phyloP scores from a whole-genome alignment of 2,888 invertebrate genomes.

The Megamerina dolium region DNA sequence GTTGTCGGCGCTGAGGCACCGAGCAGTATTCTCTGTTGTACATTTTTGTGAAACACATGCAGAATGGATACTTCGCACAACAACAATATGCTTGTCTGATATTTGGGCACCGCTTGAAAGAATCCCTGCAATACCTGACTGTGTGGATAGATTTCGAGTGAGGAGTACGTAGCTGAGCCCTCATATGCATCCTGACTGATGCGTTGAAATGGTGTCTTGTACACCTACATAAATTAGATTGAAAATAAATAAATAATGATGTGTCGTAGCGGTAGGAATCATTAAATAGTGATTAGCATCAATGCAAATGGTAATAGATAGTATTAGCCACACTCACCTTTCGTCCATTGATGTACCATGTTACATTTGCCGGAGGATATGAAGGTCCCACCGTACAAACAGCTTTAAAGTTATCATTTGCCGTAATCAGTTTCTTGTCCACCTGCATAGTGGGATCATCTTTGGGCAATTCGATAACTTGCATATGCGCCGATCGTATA shows the following conservation, averaged over 20 bases:
- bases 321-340: too few species aligned
- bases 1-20: conserved; percentile 45
- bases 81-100: conserved; percentile 43
- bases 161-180: conserved; percentile 46
- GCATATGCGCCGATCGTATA: conserved; percentile 53
- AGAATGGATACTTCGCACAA: conserved; percentile 48
- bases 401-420: conserved; percentile 52
- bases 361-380: conserved; percentile 54
- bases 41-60: conserved; percentile 49
- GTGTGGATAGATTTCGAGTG: conserved; percentile 47
- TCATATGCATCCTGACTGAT: conserved; percentile 46
- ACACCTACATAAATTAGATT: conserved; percentile 32
- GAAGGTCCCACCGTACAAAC: conserved; percentile 55
- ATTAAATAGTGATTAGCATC: not conserved
- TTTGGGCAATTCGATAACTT: conserved; percentile 54
- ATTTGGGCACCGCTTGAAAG: conserved; percentile 47
- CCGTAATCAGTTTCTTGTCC: conserved; percentile 52
- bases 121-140: conserved; percentile 48
- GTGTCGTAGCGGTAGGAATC: not conserved
- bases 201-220: conserved; percentile 47
- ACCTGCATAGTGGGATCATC: conserved; percentile 53
- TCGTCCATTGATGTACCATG: conserved; percentile 54
- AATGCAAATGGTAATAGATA: too few species aligned
- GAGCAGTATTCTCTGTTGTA: conserved; percentile 44
- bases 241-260: not conserved